Conservation (phyloP, 2,888 invertebrate species). For the Therioaphis trifolii region DNA sequence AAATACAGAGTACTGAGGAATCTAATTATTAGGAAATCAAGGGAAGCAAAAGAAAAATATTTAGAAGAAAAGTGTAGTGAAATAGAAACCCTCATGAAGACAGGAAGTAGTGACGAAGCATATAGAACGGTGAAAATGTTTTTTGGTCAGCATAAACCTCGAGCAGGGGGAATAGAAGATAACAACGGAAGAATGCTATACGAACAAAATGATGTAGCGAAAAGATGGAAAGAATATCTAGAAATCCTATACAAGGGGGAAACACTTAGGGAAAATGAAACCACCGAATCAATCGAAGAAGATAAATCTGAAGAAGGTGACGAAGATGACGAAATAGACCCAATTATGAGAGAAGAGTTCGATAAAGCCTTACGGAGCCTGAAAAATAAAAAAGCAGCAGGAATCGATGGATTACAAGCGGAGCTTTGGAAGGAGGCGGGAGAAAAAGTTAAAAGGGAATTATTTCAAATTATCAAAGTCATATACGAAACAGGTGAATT, state of each 20-base stretch:
- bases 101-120: conserved; percentile 18
- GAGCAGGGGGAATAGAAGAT: conserved; percentile 29
- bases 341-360: conserved; percentile 23
- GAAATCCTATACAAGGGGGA: conserved; percentile 18
- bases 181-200: conserved; percentile 17
- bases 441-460: background rate
- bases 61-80: conserved; percentile 10
- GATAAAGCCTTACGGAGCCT: background rate
- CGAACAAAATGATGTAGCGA: conserved; percentile 20
- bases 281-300: conserved; percentile 4
- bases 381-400: background rate
- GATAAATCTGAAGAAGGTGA: too few species aligned
- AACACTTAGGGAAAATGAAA: conserved; percentile 12
- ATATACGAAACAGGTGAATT: background rate
- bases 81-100: background rate
- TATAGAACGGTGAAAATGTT: conserved; percentile 21
- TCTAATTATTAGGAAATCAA: conserved; percentile 19
- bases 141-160: conserved; percentile 13
- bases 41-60: conserved; percentile 29
- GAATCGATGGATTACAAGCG: conserved; percentile 14
- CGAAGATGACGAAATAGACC: too few species aligned
- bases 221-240: conserved; percentile 34
- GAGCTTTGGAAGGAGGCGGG: conserved; percentile 12
- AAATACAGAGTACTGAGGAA: conserved; percentile 19
- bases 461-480: background rate